Conservation (phyloP, 2,888 invertebrate genomes). For the Drosophila borborema region DNA sequence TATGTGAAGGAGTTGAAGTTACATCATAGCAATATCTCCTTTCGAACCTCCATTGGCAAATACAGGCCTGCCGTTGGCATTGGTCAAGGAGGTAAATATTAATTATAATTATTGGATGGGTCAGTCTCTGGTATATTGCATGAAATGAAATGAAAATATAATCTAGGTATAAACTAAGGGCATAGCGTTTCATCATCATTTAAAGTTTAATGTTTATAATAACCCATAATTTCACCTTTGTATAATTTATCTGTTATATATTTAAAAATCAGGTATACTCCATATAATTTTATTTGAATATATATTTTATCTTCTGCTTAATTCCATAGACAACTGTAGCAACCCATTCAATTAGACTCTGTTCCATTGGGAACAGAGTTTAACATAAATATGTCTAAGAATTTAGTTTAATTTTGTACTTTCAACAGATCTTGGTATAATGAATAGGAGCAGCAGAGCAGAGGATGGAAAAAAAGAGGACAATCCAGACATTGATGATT, state of each 20-base stretch:
- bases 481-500: not conserved
- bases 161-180: no score
- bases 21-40: not conserved
- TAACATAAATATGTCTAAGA: not conserved
- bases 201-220: no score
- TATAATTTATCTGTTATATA: no score
- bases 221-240: no score
- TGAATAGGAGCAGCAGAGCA: no score
- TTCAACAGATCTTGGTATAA: no score
- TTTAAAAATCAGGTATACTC: no score
- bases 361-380: conserved; percentile 2
- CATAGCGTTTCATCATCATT: no score
- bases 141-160: no score
- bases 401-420: no score
- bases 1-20: conserved; percentile 14
- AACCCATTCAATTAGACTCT: not conserved
- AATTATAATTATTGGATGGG: not conserved
- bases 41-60: conserved; percentile 21
- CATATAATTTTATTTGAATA: not conserved
- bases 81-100: not conserved
- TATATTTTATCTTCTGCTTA: no score
- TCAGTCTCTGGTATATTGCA: not conserved
- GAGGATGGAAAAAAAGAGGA: no score
- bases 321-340: not conserved
- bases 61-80: conserved; percentile 14